Evolutionary conservation across 2,797 vertebrate genomes (phyloP).

Genomic region (Jordanella pulchra): DNA sequence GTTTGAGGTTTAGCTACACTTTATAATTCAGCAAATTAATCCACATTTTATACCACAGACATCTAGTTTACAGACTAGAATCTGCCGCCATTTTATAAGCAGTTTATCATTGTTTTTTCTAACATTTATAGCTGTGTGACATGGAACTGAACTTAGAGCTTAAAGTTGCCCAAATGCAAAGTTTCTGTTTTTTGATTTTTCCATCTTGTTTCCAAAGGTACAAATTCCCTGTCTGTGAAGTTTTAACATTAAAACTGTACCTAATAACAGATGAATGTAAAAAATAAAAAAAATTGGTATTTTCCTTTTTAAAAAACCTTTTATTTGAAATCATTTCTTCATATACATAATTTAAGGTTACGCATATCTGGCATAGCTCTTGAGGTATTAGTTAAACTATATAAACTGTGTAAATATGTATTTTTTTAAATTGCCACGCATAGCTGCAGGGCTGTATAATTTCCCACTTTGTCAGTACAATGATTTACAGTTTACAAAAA

Average conservation of each 20-base stretch:
- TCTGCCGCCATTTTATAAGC: neutral
- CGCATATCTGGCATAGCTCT: neutral
- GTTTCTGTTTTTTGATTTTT: too few relatives aligned
- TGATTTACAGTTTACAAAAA: slow-evolving; percentile 19
- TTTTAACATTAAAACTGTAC: neutral
- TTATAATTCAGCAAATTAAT: too few relatives aligned
- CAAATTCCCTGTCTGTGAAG: neutral
- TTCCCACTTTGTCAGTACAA: neutral
- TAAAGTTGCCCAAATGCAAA: neutral
- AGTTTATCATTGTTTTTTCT: neutral
- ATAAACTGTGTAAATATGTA: neutral
- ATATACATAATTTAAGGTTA: slow-evolving; percentile 1
- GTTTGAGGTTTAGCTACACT: too few relatives aligned
- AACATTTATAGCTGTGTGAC: neutral
- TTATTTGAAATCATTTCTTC: neutral
- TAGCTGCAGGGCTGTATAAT: slow-evolving; percentile 1
- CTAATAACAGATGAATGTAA: neutral
- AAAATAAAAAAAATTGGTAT: too few relatives aligned
- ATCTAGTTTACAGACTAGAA: neutral
- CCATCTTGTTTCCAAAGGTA: neutral
- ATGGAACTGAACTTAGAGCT: neutral
- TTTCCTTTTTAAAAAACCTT: neutral
- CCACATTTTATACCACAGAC: neutral
- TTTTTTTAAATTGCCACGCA: neutral
- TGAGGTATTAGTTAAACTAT: neutral